Evolutionary conservation across 1,140 invertebrate genomes (phyloP).

Genomic region (Aphelinus certus): DNA sequence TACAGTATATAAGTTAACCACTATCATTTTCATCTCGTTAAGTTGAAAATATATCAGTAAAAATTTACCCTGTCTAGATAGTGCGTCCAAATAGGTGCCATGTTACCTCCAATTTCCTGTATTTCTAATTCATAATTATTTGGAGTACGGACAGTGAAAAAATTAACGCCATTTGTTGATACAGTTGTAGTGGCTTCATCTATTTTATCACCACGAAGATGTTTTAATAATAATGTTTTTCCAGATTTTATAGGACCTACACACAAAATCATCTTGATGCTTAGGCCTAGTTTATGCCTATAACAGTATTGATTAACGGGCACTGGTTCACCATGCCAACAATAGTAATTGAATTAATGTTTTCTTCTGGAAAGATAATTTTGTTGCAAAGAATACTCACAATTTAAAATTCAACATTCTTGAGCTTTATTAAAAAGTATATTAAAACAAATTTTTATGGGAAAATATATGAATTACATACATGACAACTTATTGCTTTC

Average conservation of each 20-base stretch:
- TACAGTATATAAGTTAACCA: no score
- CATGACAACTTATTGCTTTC: no score
- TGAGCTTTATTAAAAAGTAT: no score
- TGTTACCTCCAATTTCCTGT: slow-evolving; percentile 79
- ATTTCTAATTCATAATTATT: slow-evolving; percentile 63
- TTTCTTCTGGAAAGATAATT: no score
- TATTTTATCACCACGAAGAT: slow-evolving; percentile 74
- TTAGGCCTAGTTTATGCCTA: no score
- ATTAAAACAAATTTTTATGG: no score
- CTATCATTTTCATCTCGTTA: no score
- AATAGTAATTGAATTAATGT: no score
- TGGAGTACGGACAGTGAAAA: slow-evolving; percentile 71
- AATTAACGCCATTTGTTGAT: slow-evolving; percentile 80
- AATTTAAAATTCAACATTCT: no score
- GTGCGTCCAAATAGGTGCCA: slow-evolving; percentile 81
- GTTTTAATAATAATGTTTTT: slow-evolving; percentile 82
- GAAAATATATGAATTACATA: no score
- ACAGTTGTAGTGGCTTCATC: slow-evolving; percentile 79
- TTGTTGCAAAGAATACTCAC: no score
- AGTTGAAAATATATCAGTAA: neutral
- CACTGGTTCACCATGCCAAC: slow-evolving; percentile 23
- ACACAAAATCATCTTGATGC: slow-evolving; percentile 69
- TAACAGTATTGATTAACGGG: slow-evolving; percentile 30
- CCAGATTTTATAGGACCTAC: slow-evolving; percentile 80
- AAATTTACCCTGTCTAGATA: slow-evolving; percentile 71